Percentiles rank a stretch among this genome's conserved stretches.
phyloP scores from a whole-genome alignment of 2,888 invertebrate species.

The Diaperis boleti region DNA sequence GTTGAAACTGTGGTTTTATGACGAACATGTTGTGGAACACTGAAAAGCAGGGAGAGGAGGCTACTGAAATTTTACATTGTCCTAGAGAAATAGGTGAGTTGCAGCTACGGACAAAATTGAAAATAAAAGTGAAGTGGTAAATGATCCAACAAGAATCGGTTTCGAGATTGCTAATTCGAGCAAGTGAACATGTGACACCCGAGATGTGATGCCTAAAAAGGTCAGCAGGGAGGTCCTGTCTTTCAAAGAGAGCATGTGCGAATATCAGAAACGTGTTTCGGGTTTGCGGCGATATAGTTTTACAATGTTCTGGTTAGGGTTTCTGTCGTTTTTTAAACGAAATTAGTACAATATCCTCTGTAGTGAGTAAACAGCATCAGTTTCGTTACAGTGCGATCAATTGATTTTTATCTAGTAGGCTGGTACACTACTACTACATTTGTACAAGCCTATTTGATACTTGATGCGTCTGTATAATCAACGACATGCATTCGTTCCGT shows the following conservation, averaged over 20 bases:
- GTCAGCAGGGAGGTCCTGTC: conserved; percentile 54
- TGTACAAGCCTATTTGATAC: too few relatives aligned
- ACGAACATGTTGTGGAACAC: not conserved
- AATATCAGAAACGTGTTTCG: conserved; percentile 21
- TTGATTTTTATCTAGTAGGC: too few relatives aligned
- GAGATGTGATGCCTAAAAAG: conserved; percentile 51
- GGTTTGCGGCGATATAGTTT: too few relatives aligned
- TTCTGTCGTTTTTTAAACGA: too few relatives aligned
- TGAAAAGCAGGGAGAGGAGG: not conserved
- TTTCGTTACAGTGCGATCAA: too few relatives aligned
- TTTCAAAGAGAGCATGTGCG: conserved; percentile 44
- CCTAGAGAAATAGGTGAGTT: conserved; percentile 24
- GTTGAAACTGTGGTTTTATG: conserved; percentile 39
- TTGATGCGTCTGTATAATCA: too few relatives aligned
- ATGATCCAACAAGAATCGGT: conserved; percentile 42
- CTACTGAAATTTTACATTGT: conserved; percentile 5
- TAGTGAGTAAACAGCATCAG: too few relatives aligned
- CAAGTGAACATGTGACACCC: conserved; percentile 50
- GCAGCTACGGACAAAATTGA: not conserved
- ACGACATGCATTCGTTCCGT: too few relatives aligned
- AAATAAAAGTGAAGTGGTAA: not conserved
- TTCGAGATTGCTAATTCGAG: conserved; percentile 47
- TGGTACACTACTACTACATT: too few relatives aligned
- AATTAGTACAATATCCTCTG: too few relatives aligned
- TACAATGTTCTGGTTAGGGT: too few relatives aligned